phyloP scores from a whole-genome alignment of 2,888 invertebrate genomes.

The Stenodema calcarata region DNA sequence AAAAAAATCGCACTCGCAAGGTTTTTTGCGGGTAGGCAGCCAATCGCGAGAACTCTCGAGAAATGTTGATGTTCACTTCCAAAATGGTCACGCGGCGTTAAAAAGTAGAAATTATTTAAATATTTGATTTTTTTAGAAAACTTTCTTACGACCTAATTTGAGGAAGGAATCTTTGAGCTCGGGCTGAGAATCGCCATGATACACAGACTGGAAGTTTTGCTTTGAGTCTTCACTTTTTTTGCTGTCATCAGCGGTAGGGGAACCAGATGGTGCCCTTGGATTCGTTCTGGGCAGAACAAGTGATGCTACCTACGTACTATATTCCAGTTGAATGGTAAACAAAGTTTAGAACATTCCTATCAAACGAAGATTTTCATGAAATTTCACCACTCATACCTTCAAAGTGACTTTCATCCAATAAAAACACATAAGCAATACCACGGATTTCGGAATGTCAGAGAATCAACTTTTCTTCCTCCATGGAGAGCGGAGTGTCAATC shows the following conservation, averaged over 20 bases:
- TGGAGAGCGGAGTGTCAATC: too few species aligned
- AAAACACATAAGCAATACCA: too few species aligned
- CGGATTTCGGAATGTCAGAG: too few species aligned
- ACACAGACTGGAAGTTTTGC: not conserved
- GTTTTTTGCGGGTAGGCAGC: not conserved
- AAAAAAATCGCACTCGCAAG: not conserved
- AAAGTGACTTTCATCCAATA: too few species aligned
- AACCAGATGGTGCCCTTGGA: not conserved
- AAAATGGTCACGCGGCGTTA: not conserved
- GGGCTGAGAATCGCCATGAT: not conserved
- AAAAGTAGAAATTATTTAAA: not conserved
- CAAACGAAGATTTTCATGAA: too few species aligned
- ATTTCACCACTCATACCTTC: too few species aligned
- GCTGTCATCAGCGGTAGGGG: slow-evolving; percentile 2
- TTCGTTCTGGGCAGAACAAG: not conserved
- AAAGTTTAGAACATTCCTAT: too few species aligned
- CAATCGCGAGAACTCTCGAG: not conserved
- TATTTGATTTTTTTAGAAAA: not conserved
- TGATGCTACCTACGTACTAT: not conserved
- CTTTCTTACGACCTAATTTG: not conserved
- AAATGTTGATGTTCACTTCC: not conserved
- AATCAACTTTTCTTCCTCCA: too few species aligned
- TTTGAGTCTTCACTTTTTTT: not conserved
- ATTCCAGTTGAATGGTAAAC: too few species aligned
- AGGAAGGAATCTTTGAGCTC: not conserved